These are phyloP conservation scores for Drosophila seguyi DNA, from an alignment of 1,140 invertebrate species.

Conservation along the genomic window DNA sequence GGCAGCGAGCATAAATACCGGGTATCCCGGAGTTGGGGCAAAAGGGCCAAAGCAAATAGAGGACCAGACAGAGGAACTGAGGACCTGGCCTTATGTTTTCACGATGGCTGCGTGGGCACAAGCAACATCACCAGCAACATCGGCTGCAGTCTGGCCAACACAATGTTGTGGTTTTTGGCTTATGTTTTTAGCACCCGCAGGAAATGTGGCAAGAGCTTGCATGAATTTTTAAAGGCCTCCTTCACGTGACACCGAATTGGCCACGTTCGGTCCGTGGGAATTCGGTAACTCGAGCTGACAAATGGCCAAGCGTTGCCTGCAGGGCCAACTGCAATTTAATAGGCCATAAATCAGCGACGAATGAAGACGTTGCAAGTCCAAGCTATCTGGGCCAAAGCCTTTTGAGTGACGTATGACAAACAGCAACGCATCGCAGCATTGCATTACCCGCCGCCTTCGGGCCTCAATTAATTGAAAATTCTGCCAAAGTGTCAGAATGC, in stretches of 20 bases:
- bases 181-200: constrained; percentile 50
- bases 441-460: constrained; percentile 13
- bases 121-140: constrained; percentile 6
- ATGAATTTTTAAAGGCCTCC: constrained; percentile 31
- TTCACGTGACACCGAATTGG: constrained; percentile 51
- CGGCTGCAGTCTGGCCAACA: constrained; percentile 37
- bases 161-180: constrained; percentile 47
- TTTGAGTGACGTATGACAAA: constrained; percentile 53
- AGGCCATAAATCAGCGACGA: constrained; percentile 63
- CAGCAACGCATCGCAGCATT: constrained; percentile 23
- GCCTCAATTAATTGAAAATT: constrained; percentile 55
- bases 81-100: constrained; percentile 51
- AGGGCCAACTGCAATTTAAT: constrained; percentile 66
- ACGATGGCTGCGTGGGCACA: constrained; percentile 70
- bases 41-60: constrained; percentile 17
- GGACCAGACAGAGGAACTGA: constrained; percentile 24
- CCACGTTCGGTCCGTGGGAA: constrained; percentile 39
- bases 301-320: constrained; percentile 20
- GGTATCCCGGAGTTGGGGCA: neutral
- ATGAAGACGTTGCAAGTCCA: constrained; percentile 47
- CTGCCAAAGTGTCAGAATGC: constrained; percentile 51
- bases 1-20: constrained; percentile 50
- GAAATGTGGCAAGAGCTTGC: constrained; percentile 24
- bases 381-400: constrained; percentile 44
- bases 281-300: constrained; percentile 24